A percentile compares a stretch with the other conserved stretches of the same genome.
phyloP scores from a whole-genome alignment of 2,797 vertebrate genomes.

The Kryptopterus vitreolus region DNA sequence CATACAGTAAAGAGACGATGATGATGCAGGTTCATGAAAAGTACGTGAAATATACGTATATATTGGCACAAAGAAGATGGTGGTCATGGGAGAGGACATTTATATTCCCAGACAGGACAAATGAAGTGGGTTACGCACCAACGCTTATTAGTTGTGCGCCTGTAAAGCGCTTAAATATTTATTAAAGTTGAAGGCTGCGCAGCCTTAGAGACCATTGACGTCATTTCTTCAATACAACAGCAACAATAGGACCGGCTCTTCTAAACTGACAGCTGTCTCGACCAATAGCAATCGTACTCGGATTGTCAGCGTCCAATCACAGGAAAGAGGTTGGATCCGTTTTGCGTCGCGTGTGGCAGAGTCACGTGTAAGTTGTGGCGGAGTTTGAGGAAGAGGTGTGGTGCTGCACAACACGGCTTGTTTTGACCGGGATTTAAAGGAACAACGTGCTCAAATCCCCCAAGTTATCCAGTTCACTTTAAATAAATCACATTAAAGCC shows the following conservation, averaged over 20 bases:
- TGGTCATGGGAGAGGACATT: neutral
- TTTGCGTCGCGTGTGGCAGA: conserved; percentile 46
- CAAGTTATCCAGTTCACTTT: neutral
- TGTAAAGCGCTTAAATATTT: conserved; percentile 31
- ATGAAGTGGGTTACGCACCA: no score
- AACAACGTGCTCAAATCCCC: conserved; percentile 49
- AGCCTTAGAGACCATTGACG: conserved; percentile 70
- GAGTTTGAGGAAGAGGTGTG: conserved; percentile 66
- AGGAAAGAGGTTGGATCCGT: conserved; percentile 43
- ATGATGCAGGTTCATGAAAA: no score
- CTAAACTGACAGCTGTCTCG: conserved; percentile 49
- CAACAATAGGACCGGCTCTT: conserved; percentile 60
- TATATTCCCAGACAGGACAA: neutral
- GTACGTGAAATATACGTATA: conserved; percentile 30
- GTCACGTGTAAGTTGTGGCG: conserved; percentile 69
- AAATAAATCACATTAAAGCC: neutral
- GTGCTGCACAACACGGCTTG: conserved; percentile 46
- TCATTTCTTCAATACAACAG: conserved; percentile 70
- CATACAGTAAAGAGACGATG: neutral
- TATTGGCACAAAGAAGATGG: neutral
- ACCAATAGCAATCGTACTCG: conserved; percentile 64
- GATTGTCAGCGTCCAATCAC: conserved; percentile 64
- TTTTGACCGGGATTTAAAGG: conserved; percentile 58
- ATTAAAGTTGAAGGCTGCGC: conserved; percentile 47
- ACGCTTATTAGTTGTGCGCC: neutral